These are phyloP conservation scores for Petrophora chlorosata DNA, from an alignment of 2,888 invertebrate genomes.

Conservation along the genomic window DNA sequence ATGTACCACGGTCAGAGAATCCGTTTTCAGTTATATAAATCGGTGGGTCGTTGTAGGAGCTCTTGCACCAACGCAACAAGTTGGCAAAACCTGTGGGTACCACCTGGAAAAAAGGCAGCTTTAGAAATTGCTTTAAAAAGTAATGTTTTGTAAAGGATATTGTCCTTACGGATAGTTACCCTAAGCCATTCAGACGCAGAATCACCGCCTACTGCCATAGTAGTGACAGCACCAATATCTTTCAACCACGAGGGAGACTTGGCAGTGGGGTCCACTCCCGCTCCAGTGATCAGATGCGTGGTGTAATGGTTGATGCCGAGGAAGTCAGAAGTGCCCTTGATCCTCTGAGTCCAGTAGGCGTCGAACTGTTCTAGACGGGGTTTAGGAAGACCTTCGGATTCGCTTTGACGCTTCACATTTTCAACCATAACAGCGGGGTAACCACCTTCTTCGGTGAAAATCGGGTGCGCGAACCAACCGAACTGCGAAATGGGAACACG, in stretches of 20 bases:
- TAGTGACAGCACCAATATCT: constrained; percentile 74
- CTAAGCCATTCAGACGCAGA: constrained; percentile 79
- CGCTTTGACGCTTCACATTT: constrained; percentile 70
- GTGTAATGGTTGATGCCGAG: constrained; percentile 81
- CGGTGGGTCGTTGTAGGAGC: constrained; percentile 81
- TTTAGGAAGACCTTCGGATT: constrained; percentile 64
- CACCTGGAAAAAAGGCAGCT: constrained; percentile 57
- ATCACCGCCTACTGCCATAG: constrained; percentile 73
- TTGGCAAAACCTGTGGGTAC: constrained; percentile 85
- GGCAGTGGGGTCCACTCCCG: constrained; percentile 70
- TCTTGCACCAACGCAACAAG: constrained; percentile 83
- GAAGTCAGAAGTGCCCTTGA: constrained; percentile 77
- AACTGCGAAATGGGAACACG: constrained; percentile 58
- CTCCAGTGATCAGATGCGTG: constrained; percentile 69
- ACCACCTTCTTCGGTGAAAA: constrained; percentile 76
- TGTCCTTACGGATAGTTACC: constrained; percentile 57
- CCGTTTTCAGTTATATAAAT: constrained; percentile 86
- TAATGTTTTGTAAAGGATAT: no score
- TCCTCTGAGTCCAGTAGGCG: constrained; percentile 71
- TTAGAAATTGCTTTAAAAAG: no score
- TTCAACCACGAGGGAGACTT: constrained; percentile 79
- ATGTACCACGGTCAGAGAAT: constrained; percentile 76
- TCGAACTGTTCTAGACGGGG: constrained; percentile 77
- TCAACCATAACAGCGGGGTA: constrained; percentile 77
- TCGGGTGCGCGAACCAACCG: constrained; percentile 82